Percentiles rank a stretch among this genome's conserved stretches.
These are phyloP conservation scores for Gryon sp. DNA, from an alignment of 1,140 invertebrate genomes.

Conservation along the genomic window DNA sequence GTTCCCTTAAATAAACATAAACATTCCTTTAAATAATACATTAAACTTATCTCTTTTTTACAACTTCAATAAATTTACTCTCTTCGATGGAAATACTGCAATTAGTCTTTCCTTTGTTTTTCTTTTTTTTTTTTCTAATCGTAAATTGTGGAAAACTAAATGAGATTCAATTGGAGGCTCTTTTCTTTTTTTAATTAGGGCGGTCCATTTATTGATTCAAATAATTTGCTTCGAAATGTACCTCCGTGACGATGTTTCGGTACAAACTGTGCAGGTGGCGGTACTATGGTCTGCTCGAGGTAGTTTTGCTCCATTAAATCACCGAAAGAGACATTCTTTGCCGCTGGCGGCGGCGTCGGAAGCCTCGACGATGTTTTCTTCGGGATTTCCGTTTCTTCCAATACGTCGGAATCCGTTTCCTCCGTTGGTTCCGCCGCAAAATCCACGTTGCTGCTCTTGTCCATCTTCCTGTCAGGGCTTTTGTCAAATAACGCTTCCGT, in stretches of 20 bases:
- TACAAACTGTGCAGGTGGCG: slow-evolving; percentile 75
- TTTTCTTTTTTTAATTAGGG: slow-evolving; percentile 11
- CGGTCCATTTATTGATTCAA: slow-evolving; percentile 33
- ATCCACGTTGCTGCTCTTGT: slow-evolving; percentile 55
- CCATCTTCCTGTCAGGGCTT: slow-evolving; percentile 63
- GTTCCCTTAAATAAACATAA: too few relatives aligned
- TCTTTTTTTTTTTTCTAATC: too few relatives aligned
- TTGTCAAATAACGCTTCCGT: slow-evolving; percentile 67
- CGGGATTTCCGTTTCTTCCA: slow-evolving; percentile 70
- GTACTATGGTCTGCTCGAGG: slow-evolving; percentile 73
- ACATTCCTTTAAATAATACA: too few relatives aligned
- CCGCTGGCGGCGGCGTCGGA: slow-evolving; percentile 73
- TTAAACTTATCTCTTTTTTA: too few relatives aligned
- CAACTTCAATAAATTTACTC: too few relatives aligned
- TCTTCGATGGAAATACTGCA: too few relatives aligned
- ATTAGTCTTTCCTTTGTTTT: too few relatives aligned
- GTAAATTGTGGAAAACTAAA: too few relatives aligned
- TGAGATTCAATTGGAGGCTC: too few relatives aligned
- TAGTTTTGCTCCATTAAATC: slow-evolving; percentile 72
- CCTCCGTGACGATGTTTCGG: slow-evolving; percentile 74
- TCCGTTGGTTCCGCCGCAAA: slow-evolving; percentile 70
- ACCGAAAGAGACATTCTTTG: slow-evolving; percentile 78
- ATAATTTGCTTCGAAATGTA: slow-evolving; percentile 44
- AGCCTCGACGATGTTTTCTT: slow-evolving; percentile 67
- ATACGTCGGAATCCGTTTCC: slow-evolving; percentile 69